Percentiles rank a stretch among this genome's conserved stretches.
Evolutionary conservation across 2,797 vertebrate species (phyloP).

Genomic region (Trachurus trachurus): DNA sequence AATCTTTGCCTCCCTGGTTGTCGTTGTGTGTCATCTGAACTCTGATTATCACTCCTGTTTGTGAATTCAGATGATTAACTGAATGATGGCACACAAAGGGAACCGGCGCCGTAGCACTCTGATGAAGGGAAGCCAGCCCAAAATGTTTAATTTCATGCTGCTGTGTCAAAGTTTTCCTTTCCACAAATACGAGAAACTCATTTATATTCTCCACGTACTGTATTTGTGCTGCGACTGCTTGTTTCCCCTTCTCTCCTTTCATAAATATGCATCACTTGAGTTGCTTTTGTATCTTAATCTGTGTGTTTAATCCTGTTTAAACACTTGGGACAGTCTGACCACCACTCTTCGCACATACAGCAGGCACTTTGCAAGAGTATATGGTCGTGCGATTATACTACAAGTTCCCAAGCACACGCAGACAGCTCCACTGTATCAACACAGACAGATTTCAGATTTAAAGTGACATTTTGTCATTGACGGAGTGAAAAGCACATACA

Average conservation of each 20-base stretch:
- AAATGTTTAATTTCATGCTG: not conserved
- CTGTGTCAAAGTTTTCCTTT: not conserved
- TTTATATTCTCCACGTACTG: not conserved
- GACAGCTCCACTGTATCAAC: constrained; percentile 53
- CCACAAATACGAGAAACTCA: not conserved
- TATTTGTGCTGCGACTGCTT: not conserved
- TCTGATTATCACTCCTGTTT: not conserved
- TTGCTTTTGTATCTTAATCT: constrained; percentile 27
- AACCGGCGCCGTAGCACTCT: not conserved
- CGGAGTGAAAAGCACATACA: constrained; percentile 28
- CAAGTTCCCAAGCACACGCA: constrained; percentile 43
- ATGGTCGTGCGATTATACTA: constrained; percentile 45
- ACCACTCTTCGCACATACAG: not conserved
- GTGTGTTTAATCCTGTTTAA: constrained; percentile 19
- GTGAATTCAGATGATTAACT: not conserved
- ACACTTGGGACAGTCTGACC: constrained; percentile 26
- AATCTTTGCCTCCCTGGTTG: too few relatives aligned
- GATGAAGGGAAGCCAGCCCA: not conserved
- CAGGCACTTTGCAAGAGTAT: constrained; percentile 3
- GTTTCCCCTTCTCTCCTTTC: not conserved
- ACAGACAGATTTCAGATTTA: constrained; percentile 50
- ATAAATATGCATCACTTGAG: constrained; percentile 22
- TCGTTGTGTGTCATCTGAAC: too few relatives aligned
- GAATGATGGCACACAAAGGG: not conserved
- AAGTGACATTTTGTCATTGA: constrained; percentile 70